Base-by-base conservation (phyloP, 2,888 invertebrate species). In the Xylophagus ater region DNA sequence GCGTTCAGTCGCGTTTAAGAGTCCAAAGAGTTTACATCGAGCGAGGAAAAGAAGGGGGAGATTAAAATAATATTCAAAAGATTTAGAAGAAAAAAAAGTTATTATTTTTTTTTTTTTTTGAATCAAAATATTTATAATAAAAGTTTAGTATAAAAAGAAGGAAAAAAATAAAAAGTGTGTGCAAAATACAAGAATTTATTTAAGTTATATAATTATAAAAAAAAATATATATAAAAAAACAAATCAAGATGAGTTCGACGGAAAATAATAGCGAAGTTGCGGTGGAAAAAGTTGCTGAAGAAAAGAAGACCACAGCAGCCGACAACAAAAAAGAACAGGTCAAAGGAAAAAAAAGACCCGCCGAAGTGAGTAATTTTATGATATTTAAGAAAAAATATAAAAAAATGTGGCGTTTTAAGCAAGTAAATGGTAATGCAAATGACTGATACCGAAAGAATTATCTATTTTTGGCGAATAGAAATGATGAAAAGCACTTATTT, bases 301-400 rank as follows among this genome's bases (percentile, higher is more conserved):
- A 59, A 41, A 76, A 76, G 54, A 76, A 75, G 64, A 66, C 67
- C 53, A 65, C 68, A 46, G 62, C 59, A 46, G 40, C 37, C 35
- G 41, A 41, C 13, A 76, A 76, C 58, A 71, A 71, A 44, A 76
- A 76, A 66, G 73, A 74, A 58, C 53, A 55, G 45, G 69, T 79
- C 51, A 82, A 83, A 71, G 82, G 78, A 65, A 78, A 78, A 65
- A 83, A 83, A 69, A 74, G 83, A 71, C 74, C 81, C 67, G 78
- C 81, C 54, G 82, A 83, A 72, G 82, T 83, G 66, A 78, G 81
- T 74, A 51, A 33, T 28, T 12, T 28, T 17, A 9, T 9, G 17
- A 17, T 10, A 9, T 15, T 17, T 14, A 18, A 33, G 18, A 33
- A 33, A n/a, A n/a, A n/a, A n/a, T n/a, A n/a, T n/a, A n/a, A n/a